Evolutionary conservation across 1,140 invertebrate genomes (phyloP), one percentile per base, ranked within the genome.

Genomic region (Pentalonia nigronervosa): DNA sequence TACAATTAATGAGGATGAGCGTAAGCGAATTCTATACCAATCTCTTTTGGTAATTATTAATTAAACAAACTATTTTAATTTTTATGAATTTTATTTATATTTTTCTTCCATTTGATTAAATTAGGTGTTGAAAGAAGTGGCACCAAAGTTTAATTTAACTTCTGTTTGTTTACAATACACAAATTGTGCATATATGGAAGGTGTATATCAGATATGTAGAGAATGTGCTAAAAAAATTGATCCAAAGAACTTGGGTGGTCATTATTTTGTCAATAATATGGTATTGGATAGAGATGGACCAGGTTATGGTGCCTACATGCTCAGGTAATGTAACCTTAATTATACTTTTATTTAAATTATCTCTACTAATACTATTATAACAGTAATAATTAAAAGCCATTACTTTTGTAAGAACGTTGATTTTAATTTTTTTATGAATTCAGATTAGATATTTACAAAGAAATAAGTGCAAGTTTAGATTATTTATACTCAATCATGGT

Each of bases 361-460:
- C 36, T 47, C 17, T 36, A 47, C 47, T 86, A 30, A 6, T 2
- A 76, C n/a, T 86, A 86, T 45, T 41, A 11, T 30, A 45, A 25
- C 11, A 23, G 41, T 84, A 41, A 60, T 93, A n/a, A 21, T 93
- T 84, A 4, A 45, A 86, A 30, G 14, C 45, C 30, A 50, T 90
- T 30, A 47, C 7, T 76, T n/a, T 67, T 17, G 50, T 53, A 53
- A 21, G 14, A 30, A 67, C n/a, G 3, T 60, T 60, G 9, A 60
- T 60, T 41, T 76, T 23, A 56, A 91, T 41, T 7, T 48, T 94
- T 94, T 94, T 94, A 93, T 94, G 84, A 17, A 94, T 95, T 93
- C 94, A 97, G 98, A 94, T 97, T 97, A 96, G 97, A 98, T 95
- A 98, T 98, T 94, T 99, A 99, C 95, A 98, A 98, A 94, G 97